phyloP scores from a whole-genome alignment of 2,888 invertebrate genomes.

The Mythimna ferrago region DNA sequence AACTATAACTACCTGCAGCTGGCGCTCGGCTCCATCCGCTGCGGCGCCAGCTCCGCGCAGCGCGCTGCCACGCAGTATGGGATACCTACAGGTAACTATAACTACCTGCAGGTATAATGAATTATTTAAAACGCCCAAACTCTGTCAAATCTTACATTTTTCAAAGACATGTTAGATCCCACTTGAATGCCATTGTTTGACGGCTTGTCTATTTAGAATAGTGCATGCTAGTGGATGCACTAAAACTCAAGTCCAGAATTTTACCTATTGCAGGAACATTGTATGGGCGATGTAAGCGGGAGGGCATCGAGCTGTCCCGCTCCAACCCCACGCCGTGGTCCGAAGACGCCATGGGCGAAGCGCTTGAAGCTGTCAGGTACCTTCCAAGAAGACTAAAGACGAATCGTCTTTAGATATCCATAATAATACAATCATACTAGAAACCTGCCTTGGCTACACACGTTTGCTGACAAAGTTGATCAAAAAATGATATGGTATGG shows the following conservation, averaged over 20 bases:
- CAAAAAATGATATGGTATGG: no score
- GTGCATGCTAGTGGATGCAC: neutral
- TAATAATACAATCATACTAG: neutral
- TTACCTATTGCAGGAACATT: conserved; percentile 91
- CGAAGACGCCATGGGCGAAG: conserved; percentile 98
- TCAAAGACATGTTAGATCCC: no score
- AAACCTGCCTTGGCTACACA: no score
- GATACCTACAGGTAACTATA: conserved; percentile 93
- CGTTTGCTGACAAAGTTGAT: no score
- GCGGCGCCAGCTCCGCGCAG: conserved; percentile 95
- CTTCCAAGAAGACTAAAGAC: neutral
- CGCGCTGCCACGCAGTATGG: conserved; percentile 96
- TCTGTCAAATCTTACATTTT: no score
- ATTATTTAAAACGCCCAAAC: no score
- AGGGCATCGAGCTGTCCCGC: conserved; percentile 96
- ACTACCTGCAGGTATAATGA: no score
- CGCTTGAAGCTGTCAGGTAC: conserved; percentile 96
- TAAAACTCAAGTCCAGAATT: neutral
- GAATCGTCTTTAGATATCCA: neutral
- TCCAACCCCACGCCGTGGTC: conserved; percentile 98
- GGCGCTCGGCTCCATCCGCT: conserved; percentile 95
- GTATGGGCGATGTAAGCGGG: conserved; percentile 96
- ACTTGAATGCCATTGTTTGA: no score
- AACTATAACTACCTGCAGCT: conserved; percentile 95
- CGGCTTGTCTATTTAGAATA: no score